Percentiles rank a stretch among this genome's conserved stretches.
These are phyloP conservation scores for Lasioglossum albipes DNA, from an alignment of 1,140 invertebrate genomes.

Conservation along the genomic window DNA sequence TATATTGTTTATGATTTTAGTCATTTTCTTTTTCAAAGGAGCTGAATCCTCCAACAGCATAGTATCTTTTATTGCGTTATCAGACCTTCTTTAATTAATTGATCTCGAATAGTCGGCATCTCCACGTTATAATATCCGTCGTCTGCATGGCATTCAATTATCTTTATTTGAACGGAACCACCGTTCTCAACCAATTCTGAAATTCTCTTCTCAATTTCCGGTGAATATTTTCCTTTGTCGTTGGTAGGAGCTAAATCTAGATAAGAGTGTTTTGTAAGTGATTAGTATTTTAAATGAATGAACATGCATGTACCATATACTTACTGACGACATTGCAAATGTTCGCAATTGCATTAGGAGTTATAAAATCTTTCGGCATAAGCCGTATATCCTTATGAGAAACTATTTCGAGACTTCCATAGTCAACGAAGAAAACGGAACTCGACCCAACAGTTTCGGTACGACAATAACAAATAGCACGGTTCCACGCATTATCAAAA, in stretches of 20 bases:
- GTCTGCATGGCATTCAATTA: constrained; percentile 39
- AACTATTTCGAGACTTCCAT: constrained; percentile 68
- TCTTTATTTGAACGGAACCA: constrained; percentile 54
- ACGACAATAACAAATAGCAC: constrained; percentile 63
- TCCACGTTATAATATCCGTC: constrained; percentile 57
- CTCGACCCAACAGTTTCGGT: constrained; percentile 36
- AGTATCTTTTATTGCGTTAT: constrained; percentile 18
- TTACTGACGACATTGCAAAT: constrained; percentile 69
- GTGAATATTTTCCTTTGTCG: constrained; percentile 9
- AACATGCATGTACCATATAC: constrained; percentile 35
- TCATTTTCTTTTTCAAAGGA: not conserved
- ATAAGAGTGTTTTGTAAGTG: constrained; percentile 27
- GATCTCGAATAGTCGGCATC: constrained; percentile 52
- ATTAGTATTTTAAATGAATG: constrained; percentile 8
- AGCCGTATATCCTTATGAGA: constrained; percentile 69
- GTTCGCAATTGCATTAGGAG: constrained; percentile 52
- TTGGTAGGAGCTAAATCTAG: constrained; percentile 63
- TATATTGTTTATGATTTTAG: not conserved
- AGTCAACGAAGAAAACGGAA: constrained; percentile 71
- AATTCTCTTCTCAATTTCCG: constrained; percentile 49
- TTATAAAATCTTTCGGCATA: constrained; percentile 71
- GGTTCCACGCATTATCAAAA: constrained; percentile 65
- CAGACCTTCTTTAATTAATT: constrained; percentile 58
- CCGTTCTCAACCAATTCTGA: constrained; percentile 33
- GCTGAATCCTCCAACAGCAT: not conserved